Conservation (phyloP, 2,888 invertebrate species). For the Caenorhabditis sp. region DNA sequence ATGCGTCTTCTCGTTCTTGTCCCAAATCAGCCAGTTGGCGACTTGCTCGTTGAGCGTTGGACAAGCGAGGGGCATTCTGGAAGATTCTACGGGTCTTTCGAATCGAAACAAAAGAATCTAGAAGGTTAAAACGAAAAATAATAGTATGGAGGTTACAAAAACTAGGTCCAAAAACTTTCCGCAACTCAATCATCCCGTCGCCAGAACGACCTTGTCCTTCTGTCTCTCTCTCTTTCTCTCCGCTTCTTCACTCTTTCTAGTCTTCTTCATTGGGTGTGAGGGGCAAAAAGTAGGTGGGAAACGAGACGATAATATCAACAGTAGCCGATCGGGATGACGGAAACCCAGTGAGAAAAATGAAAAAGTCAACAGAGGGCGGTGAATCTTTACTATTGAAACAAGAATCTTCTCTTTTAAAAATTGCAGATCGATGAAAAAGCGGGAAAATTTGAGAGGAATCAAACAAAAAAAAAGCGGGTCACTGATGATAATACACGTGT, state of each 20-base stretch:
- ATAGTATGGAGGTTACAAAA: too few species aligned
- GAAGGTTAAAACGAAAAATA: not conserved
- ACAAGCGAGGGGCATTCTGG: conserved; percentile 61
- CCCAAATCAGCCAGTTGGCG: conserved; percentile 81
- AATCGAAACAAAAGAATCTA: not conserved
- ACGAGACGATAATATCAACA: conserved; percentile 39
- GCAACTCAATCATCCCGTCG: too few species aligned
- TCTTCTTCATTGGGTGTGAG: too few species aligned
- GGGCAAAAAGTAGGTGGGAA: conserved; percentile 1
- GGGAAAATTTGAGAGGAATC: not conserved
- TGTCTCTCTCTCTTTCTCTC: too few species aligned
- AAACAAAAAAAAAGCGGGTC: not conserved
- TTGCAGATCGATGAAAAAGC: too few species aligned
- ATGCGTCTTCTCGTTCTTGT: conserved; percentile 79
- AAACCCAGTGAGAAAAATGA: conserved; percentile 15
- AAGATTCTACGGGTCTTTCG: not conserved
- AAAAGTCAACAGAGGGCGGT: not conserved
- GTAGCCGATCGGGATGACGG: conserved; percentile 26
- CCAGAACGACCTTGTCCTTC: conserved; percentile 41
- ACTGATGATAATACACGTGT: conserved; percentile 34
- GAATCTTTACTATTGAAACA: not conserved
- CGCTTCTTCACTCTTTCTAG: not conserved
- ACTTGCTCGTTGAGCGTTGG: conserved; percentile 73
- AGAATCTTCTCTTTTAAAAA: too few species aligned
- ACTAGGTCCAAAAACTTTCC: too few species aligned